Evolutionary conservation across 2,888 invertebrate species (phyloP).

Genomic region (Carterocephalus palaemon): DNA sequence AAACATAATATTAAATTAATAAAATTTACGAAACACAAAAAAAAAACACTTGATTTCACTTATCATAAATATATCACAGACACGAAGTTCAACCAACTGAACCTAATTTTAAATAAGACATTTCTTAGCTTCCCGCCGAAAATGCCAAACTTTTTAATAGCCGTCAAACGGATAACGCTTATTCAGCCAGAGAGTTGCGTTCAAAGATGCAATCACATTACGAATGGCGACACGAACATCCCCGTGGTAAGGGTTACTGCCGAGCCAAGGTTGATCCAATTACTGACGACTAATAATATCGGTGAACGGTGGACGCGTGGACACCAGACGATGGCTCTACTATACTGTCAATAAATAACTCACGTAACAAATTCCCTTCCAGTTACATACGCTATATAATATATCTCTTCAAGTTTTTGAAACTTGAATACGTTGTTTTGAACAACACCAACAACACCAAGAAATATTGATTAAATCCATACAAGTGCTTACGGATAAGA

Average conservation of each 20-base stretch:
- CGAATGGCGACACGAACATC: conserved; percentile 48
- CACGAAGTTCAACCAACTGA: no score
- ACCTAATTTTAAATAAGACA: conserved; percentile 28
- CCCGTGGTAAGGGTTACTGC: conserved; percentile 63
- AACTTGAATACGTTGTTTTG: no score
- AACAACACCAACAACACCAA: no score
- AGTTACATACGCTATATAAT: no score
- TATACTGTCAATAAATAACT: no score
- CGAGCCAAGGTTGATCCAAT: conserved; percentile 75
- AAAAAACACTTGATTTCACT: no score
- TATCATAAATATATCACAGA: no score
- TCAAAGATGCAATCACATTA: conserved; percentile 53
- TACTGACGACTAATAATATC: conserved; percentile 57
- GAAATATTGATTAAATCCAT: no score
- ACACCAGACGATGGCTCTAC: conserved; percentile 8
- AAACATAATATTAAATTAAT: no score
- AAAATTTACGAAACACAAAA: conserved; percentile 18
- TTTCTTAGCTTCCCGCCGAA: conserved; percentile 27
- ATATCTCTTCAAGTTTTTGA: no score
- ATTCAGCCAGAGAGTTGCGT: conserved; percentile 41
- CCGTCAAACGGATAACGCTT: conserved; percentile 24
- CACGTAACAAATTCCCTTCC: conserved; percentile 3
- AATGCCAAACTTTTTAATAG: conserved; percentile 3
- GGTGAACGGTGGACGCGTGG: conserved; percentile 24
- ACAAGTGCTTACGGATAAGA: no score